phyloP scores from a whole-genome alignment of 2,113 vertebrate genomes.

The Uria lomvia region DNA sequence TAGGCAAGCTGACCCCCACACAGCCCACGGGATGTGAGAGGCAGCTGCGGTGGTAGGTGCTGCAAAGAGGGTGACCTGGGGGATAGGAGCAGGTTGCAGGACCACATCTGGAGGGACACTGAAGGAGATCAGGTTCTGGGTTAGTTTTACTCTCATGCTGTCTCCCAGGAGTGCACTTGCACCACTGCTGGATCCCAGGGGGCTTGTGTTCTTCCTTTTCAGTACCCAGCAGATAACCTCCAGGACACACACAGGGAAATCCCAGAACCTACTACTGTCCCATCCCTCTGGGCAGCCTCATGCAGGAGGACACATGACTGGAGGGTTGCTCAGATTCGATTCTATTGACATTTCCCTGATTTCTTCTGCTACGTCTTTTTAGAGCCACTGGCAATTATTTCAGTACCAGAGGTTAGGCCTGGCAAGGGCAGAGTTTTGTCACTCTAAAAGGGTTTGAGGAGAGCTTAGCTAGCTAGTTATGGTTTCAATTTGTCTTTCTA shows the following conservation, averaged over 20 bases:
- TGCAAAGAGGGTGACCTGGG: background rate
- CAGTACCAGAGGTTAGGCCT: background rate
- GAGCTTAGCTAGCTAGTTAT: constrained; percentile 5
- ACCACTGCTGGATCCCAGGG: background rate
- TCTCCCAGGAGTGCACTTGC: background rate
- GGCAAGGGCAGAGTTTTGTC: background rate
- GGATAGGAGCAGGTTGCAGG: background rate
- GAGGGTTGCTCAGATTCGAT: background rate
- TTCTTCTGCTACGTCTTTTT: background rate
- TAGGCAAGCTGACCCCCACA: background rate
- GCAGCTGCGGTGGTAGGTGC: accelerated
- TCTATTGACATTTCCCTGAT: background rate
- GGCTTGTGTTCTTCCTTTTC: background rate
- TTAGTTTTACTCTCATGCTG: background rate
- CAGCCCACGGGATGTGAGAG: background rate
- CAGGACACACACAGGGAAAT: background rate
- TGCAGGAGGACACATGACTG: background rate
- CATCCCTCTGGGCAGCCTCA: background rate
- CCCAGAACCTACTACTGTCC: background rate
- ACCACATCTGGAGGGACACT: background rate
- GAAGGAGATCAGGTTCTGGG: accelerated
- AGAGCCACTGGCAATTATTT: background rate
- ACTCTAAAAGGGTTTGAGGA: background rate
- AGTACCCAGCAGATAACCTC: background rate
- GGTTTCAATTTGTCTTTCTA: constrained; percentile 48